Evolutionary conservation across 1,140 invertebrate species (phyloP).

Genomic region (Drosophila hydei): DNA sequence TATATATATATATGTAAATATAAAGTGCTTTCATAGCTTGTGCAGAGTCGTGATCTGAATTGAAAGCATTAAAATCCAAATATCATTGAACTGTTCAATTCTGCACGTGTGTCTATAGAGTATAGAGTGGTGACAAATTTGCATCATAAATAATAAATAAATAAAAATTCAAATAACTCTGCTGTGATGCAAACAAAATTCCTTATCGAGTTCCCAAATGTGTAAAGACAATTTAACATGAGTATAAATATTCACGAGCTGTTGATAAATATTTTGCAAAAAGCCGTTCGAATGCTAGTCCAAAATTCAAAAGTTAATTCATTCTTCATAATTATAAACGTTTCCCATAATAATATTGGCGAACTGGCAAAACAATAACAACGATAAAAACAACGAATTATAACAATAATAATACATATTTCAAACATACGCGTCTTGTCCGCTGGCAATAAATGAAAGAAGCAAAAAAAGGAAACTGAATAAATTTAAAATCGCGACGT

Average conservation of each 20-base stretch:
- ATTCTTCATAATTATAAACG: conserved; percentile 58
- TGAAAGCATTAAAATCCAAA: conserved; percentile 1
- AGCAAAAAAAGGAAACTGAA: conserved; percentile 61
- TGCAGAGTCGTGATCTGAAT: conserved; percentile 17
- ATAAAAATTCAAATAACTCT: not conserved
- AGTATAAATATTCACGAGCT: conserved; percentile 18
- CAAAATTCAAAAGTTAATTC: conserved; percentile 39
- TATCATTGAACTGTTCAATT: conserved; percentile 9
- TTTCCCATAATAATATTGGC: conserved; percentile 59
- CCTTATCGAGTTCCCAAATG: conserved; percentile 29
- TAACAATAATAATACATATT: conserved; percentile 65
- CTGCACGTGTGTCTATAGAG: not conserved
- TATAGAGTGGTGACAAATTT: conserved; percentile 11
- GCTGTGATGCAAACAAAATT: not conserved
- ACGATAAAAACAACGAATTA: conserved; percentile 29
- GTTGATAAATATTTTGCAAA: conserved; percentile 24
- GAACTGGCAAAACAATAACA: conserved; percentile 26
- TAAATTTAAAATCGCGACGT: conserved; percentile 69
- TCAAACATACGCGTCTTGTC: conserved; percentile 65
- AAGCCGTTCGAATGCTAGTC: conserved; percentile 22
- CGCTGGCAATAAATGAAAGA: conserved; percentile 43
- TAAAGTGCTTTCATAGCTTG: not conserved
- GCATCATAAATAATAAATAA: conserved; percentile 15
- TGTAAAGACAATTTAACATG: conserved; percentile 7
- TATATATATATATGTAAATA: not conserved